These are phyloP conservation scores for Echinarachnius parma DNA, from an alignment of 53 echinoderm and acorn worm genomes.

Conservation along the genomic window DNA sequence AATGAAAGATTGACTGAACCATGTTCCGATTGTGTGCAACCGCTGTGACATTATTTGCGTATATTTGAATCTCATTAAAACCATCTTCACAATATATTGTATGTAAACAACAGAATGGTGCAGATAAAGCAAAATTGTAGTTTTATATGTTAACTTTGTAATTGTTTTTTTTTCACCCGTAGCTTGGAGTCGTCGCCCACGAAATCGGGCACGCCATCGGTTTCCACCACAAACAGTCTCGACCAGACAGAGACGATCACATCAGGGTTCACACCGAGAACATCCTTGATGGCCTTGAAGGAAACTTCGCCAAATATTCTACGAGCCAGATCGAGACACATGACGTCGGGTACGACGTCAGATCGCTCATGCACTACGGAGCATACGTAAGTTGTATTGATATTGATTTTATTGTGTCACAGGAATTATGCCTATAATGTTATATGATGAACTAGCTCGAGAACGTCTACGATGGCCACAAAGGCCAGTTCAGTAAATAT, in stretches of 20 bases:
- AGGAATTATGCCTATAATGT: too few relatives aligned
- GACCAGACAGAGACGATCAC: slow-evolving; percentile 82
- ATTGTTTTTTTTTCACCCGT: neutral
- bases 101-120: too few relatives aligned
- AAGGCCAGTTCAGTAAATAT: slow-evolving; percentile 39
- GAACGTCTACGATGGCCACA: slow-evolving; percentile 19
- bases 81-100: too few relatives aligned
- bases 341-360: slow-evolving; percentile 30
- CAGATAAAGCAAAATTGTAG: too few relatives aligned
- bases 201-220: slow-evolving; percentile 90
- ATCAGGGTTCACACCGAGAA: slow-evolving; percentile 62
- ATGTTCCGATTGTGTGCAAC: too few relatives aligned
- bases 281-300: slow-evolving; percentile 28
- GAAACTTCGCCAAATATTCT: slow-evolving; percentile 44
- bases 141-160: too few relatives aligned
- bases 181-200: slow-evolving; percentile 71
- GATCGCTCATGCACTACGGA: slow-evolving; percentile 50
- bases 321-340: neutral
- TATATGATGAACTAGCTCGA: too few relatives aligned
- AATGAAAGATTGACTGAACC: too few relatives aligned
- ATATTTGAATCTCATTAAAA: too few relatives aligned
- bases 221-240: slow-evolving; percentile 93
- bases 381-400: slow-evolving; percentile 45
- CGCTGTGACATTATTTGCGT: too few relatives aligned
- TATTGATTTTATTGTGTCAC: too few relatives aligned